Conservation (phyloP, 2,888 invertebrate genomes). For the Drosophila aldrichi region DNA sequence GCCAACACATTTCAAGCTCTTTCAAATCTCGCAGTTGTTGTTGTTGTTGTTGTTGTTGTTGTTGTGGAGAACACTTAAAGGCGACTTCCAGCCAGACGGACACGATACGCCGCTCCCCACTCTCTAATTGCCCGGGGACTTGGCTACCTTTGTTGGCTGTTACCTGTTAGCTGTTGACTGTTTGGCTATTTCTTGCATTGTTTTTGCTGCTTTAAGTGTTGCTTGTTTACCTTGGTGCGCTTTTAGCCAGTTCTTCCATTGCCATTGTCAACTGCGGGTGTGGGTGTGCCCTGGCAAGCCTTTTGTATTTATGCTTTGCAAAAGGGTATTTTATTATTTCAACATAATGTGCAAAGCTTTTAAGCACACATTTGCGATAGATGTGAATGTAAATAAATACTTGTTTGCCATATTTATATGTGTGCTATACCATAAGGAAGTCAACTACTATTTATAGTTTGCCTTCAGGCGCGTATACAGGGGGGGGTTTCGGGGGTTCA, state of each 20-base stretch:
- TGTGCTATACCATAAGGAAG: neutral
- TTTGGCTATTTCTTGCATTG: constrained; percentile 61
- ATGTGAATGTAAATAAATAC: neutral
- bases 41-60: constrained; percentile 30
- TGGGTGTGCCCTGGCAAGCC: constrained; percentile 39
- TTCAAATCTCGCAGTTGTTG: constrained; percentile 46
- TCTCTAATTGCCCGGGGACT: constrained; percentile 10
- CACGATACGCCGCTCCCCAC: neutral
- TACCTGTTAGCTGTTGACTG: constrained; percentile 41
- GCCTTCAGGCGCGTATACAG: too few relatives aligned
- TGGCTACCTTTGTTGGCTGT: constrained; percentile 20
- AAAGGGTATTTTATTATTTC: neutral
- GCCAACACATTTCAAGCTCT: constrained; percentile 38
- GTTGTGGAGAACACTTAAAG: constrained; percentile 50
- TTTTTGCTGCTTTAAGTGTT: constrained; percentile 76
- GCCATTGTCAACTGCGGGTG: constrained; percentile 16
- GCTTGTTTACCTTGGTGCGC: constrained; percentile 72
- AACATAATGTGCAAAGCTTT: neutral
- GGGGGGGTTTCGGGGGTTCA: too few relatives aligned
- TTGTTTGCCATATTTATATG: neutral
- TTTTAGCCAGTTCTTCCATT: constrained; percentile 59
- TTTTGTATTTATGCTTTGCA: constrained; percentile 23
- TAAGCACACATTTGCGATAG: neutral
- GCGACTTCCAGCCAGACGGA: constrained; percentile 14
- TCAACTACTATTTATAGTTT: neutral